Percentiles rank a stretch among this genome's conserved stretches.
phyloP scores from a whole-genome alignment of 2,797 vertebrate genomes.

The Hydrolagus colliei region DNA sequence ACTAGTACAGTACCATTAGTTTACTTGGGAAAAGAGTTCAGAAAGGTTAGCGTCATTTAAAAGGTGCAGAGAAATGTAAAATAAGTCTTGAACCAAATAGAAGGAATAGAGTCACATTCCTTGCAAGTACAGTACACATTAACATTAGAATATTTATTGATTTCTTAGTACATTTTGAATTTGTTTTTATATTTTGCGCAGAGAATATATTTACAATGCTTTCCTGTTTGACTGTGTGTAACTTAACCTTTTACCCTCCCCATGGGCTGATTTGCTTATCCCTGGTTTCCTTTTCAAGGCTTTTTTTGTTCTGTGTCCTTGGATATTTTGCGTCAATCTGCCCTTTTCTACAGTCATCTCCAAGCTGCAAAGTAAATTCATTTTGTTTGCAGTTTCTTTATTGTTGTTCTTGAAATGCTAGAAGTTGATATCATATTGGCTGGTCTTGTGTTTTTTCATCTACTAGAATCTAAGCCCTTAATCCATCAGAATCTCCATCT shows the following conservation, averaged over 20 bases:
- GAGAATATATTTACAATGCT: too few species aligned
- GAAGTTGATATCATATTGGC: not conserved
- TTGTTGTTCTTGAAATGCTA: not conserved
- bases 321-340: not conserved
- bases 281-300: not conserved
- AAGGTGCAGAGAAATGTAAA: too few species aligned
- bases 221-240: too few species aligned
- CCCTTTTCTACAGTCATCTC: not conserved
- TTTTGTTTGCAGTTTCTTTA: not conserved
- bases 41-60: too few species aligned
- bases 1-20: too few species aligned
- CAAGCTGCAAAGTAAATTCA: not conserved
- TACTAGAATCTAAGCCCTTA: not conserved
- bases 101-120: not conserved
- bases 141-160: too few species aligned
- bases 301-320: not conserved
- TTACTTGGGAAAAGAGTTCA: too few species aligned
- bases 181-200: too few species aligned
- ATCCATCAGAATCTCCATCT: too few species aligned
- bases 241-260: not conserved
- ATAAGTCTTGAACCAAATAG: not conserved
- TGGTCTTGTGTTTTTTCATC: not conserved
- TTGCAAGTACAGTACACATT: not conserved
- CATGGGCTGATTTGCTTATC: not conserved
- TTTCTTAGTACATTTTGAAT: too few species aligned